Base-by-base conservation (phyloP, 2,888 invertebrate genomes). In the Xylota segnis region DNA sequence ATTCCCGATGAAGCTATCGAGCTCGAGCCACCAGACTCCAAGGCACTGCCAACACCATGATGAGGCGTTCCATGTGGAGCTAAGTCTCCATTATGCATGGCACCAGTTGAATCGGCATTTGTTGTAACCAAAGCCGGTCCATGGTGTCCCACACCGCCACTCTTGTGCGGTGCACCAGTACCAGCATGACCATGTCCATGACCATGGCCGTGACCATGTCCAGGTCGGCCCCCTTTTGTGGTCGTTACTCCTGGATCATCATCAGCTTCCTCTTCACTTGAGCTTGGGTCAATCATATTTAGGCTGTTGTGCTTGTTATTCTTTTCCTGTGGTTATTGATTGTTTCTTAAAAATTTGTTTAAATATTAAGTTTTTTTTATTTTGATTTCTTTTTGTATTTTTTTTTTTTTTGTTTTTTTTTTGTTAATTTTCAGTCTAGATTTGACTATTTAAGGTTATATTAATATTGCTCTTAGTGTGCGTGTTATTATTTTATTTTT, bases 181-280 rank as follows among this genome's bases (percentile, higher is more conserved):
- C 54, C 86, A 27, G 45, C 75, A 34, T 87, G 81, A 32, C 91
- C 87, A n/a, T 7, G 6, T 16, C 16, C 5, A 88, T 32, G 76
- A 10, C 47, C 56, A 4, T 10, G 18, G 23, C 59, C 54, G n/a
- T 47, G 43, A 12, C 58, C 83, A 18, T 87, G 81, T 32, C 91
- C 87, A 90, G 91, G 72, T 90, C 90, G 89, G 90, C 90, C 89
- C 89, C 90, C 89, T 88, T 91, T 89, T 87, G 90, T 88, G 83
- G 91, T 90, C 89, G 91, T 89, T 89, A 94, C 90, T 93, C 94
- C 93, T 93, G 95, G 96, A 93, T 98, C 98, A 93, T 97, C 98
- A 89, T 98, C 98, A 89, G 96, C 97, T 92, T 98, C 98, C 93
- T 98, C 98, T 93, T 98, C 98, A 87, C 98, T 98, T 89, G 98